Percentiles rank a stretch among this genome's conserved stretches.
phyloP scores from a whole-genome alignment of 2,888 invertebrate genomes.

The Galerucella nymphaeae region DNA sequence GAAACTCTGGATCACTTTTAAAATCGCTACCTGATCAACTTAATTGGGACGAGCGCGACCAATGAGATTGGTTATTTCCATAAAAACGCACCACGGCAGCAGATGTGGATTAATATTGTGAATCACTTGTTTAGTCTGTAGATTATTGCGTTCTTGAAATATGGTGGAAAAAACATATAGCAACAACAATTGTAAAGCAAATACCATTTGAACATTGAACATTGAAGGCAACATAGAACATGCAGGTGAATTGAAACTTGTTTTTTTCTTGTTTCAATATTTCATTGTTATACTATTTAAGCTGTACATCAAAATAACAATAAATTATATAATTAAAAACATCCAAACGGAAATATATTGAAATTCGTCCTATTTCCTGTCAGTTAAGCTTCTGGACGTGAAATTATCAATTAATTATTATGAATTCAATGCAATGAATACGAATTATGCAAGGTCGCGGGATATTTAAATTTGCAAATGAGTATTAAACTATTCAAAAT shows the following conservation, averaged over 20 bases:
- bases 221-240: too few species aligned
- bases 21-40: too few species aligned
- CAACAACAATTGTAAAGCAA: too few species aligned
- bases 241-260: neutral
- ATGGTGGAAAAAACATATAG: too few species aligned
- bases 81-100: too few species aligned
- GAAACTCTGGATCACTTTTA: too few species aligned
- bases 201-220: too few species aligned
- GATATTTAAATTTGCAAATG: neutral
- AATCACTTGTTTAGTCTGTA: too few species aligned
- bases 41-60: too few species aligned
- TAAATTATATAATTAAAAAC: neutral
- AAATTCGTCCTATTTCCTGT: neutral
- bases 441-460: neutral
- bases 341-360: neutral
- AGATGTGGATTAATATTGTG: too few species aligned
- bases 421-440: neutral
- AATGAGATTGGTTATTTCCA: too few species aligned
- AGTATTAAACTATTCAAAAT: neutral
- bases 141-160: too few species aligned
- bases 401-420: neutral
- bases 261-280: neutral
- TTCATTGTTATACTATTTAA: neutral
- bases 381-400: neutral
- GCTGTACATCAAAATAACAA: neutral